These are phyloP conservation scores for Cylindroiulus punctatus DNA, from an alignment of 2,888 invertebrate genomes.

Conservation along the genomic window DNA sequence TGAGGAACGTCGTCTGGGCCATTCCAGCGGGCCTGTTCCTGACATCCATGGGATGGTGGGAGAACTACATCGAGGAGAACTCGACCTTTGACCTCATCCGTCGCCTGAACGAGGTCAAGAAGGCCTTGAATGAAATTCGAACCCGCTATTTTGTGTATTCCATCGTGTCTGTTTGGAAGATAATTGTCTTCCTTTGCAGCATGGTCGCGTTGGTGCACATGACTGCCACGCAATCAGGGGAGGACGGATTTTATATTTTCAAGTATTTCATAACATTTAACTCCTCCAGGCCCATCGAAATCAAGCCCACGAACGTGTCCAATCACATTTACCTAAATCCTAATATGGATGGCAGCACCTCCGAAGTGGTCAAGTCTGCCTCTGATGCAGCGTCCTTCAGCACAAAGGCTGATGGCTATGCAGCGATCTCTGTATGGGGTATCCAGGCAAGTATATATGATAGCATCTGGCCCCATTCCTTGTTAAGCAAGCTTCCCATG, in stretches of 20 bases:
- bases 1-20: constrained; percentile 73
- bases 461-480: no score
- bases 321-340: constrained; percentile 62
- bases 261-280: constrained; percentile 73
- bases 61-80: constrained; percentile 84
- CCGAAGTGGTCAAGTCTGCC: neutral
- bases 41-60: constrained; percentile 97
- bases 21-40: constrained; percentile 86
- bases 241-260: constrained; percentile 79
- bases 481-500: no score
- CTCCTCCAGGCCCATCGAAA: neutral
- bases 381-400: constrained; percentile 5
- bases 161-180: constrained; percentile 92
- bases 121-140: neutral
- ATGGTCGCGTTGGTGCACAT: constrained; percentile 78
- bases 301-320: constrained; percentile 73
- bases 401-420: neutral
- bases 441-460: constrained; percentile 21
- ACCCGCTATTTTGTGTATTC: constrained; percentile 85
- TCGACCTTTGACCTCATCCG: constrained; percentile 70
- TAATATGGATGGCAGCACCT: constrained; percentile 1
- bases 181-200: constrained; percentile 79
- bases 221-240: constrained; percentile 62
- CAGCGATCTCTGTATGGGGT: neutral
- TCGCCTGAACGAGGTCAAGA: constrained; percentile 62